Evolutionary conservation across 2,888 invertebrate genomes (phyloP), one percentile per base, ranked within the genome.

Genomic region (Drymonia ruficornis): DNA sequence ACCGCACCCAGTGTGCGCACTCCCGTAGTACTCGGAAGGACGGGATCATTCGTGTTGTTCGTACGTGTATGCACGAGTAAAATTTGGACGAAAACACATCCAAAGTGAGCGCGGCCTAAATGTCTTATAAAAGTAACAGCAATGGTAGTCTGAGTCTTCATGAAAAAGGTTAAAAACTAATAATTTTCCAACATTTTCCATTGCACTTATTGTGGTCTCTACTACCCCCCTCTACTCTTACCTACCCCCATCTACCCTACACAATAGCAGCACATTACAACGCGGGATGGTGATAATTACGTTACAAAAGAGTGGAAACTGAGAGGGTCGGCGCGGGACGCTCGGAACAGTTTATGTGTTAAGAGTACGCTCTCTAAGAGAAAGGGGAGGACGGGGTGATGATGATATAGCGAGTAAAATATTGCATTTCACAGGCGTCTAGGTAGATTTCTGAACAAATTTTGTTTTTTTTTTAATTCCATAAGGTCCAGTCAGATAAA

Each of bases 271-370:
- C 2, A 34, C 47, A 47, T 47, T 47, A 47, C 16, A 34, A 12
- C n/a, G 15, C 18, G 16, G 34, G 47, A 16, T 31, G 34, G 47
- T 34, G 45, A 53, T 59, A 53, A 55, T 59, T 55, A 43, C 54
- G 48, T 55, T 53, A 56, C 53, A 51, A 55, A 52, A 56, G 56
- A 54, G 53, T 46, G 49, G 51, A 53, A 38, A 34, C 36, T 15
- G 50, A 56, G 55, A 57, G 56, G 52, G 47, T 45, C 42, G 34
- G 46, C 28, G 45, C 55, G 56, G 56, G 53, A 55, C 52, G 52
- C 58, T 62, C 57, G 62, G 59, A 57, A 62, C 65, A 67, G 63
- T 67, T 69, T 70, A 70, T 59, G 63, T 66, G 69, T 65, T 66
- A 56, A 69, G 72, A 61, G 63, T 65, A 52, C 61, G 51, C 61